These are phyloP conservation scores for Neopipo cinnamomea DNA, from an alignment of 2,113 vertebrate species.

Conservation along the genomic window DNA sequence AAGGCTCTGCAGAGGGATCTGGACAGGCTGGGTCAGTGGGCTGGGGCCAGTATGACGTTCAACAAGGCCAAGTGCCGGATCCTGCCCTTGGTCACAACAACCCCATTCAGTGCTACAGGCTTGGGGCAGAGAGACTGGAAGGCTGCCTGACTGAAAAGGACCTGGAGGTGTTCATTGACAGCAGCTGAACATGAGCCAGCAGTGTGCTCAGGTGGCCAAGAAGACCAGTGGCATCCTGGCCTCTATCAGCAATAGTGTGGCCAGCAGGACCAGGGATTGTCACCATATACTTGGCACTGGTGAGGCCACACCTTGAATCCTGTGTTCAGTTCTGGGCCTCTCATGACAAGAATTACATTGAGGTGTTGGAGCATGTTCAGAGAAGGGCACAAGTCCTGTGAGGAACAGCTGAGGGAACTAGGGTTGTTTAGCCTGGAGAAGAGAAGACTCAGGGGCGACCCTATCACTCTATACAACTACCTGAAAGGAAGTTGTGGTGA, in stretches of 20 bases:
- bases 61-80: background rate
- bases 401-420: background rate
- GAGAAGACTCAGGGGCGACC: background rate
- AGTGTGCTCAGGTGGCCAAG: background rate
- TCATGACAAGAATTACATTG: background rate
- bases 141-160: fast-evolving
- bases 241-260: background rate
- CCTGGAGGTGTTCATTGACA: background rate
- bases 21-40: background rate
- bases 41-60: background rate
- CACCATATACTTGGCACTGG: too few species aligned
- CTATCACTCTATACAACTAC: background rate
- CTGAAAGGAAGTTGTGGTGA: background rate
- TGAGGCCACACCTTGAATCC: fast-evolving
- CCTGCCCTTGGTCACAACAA: background rate
- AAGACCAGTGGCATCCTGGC: background rate
- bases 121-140: background rate
- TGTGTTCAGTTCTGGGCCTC: background rate
- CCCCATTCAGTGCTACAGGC: background rate
- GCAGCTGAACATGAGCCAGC: background rate
- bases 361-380: fast-evolving
- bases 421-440: background rate
- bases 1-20: background rate
- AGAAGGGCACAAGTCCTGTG: background rate
- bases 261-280: fast-evolving